Percentiles rank a stretch among this genome's conserved stretches.
phyloP scores from a whole-genome alignment of 2,797 vertebrate genomes.

The Lacerta agilis region DNA sequence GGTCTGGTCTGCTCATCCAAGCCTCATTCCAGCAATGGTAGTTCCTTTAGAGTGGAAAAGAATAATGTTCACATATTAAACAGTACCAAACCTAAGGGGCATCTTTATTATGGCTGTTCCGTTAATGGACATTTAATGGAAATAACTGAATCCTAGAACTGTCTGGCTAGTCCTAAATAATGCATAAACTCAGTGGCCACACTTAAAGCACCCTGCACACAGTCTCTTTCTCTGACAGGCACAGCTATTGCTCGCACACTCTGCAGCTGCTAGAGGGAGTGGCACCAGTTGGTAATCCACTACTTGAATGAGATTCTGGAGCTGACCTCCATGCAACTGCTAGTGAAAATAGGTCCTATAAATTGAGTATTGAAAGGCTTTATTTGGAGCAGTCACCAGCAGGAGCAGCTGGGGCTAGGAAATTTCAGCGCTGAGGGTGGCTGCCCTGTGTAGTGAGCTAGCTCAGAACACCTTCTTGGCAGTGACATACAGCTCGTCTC shows the following conservation, averaged over 20 bases:
- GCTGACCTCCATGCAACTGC: neutral
- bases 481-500: neutral
- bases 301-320: neutral
- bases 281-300: no score
- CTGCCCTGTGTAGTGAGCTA: neutral
- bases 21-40: slow-evolving; percentile 99
- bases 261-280: neutral
- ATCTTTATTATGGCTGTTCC: slow-evolving; percentile 18
- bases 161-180: neutral
- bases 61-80: slow-evolving; percentile 29
- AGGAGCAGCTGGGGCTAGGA: neutral
- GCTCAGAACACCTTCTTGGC: neutral
- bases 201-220: neutral
- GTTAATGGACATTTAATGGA: neutral
- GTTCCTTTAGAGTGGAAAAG: slow-evolving; percentile 84
- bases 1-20: slow-evolving; percentile 94
- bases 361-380: slow-evolving; percentile 2
- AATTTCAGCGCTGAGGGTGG: neutral
- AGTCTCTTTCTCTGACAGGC: neutral
- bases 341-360: neutral
- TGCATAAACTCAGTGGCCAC: neutral
- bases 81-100: slow-evolving; percentile 21
- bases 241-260: neutral
- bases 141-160: neutral
- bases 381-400: neutral